These are phyloP conservation scores for Mycteria americana DNA, from an alignment of 2,797 vertebrate genomes.

Conservation along the genomic window DNA sequence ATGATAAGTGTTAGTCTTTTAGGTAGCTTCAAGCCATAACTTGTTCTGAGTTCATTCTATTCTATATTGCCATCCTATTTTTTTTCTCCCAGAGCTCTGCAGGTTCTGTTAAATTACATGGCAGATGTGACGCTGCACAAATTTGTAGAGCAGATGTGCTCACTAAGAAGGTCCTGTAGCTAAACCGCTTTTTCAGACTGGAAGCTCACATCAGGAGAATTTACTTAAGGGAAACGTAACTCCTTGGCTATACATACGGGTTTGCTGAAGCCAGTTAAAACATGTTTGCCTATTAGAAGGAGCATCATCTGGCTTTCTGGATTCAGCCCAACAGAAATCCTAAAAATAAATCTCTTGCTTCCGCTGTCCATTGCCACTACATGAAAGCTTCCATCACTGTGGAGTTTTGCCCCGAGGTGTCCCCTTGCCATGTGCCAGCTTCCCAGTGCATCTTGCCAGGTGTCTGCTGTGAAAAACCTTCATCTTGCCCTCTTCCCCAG, in stretches of 20 bases:
- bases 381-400: background rate
- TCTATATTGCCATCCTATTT: background rate
- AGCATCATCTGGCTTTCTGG: constrained; percentile 21
- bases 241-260: background rate
- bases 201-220: background rate
- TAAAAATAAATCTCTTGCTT: background rate
- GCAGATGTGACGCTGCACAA: background rate
- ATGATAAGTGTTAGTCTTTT: background rate
- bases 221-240: background rate
- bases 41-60: background rate
- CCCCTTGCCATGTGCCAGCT: background rate
- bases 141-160: background rate
- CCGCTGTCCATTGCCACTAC: background rate
- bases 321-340: background rate
- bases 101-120: background rate
- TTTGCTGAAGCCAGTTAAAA: constrained; percentile 14
- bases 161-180: constrained; percentile 7
- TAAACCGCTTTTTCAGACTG: background rate
- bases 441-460: background rate
- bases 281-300: background rate
- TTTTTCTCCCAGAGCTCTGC: background rate
- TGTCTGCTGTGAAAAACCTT: background rate
- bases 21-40: background rate
- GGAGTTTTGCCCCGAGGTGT: background rate
- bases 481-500: background rate